phyloP scores from a whole-genome alignment of 2,888 invertebrate genomes.

The Agapetus fuscipes region DNA sequence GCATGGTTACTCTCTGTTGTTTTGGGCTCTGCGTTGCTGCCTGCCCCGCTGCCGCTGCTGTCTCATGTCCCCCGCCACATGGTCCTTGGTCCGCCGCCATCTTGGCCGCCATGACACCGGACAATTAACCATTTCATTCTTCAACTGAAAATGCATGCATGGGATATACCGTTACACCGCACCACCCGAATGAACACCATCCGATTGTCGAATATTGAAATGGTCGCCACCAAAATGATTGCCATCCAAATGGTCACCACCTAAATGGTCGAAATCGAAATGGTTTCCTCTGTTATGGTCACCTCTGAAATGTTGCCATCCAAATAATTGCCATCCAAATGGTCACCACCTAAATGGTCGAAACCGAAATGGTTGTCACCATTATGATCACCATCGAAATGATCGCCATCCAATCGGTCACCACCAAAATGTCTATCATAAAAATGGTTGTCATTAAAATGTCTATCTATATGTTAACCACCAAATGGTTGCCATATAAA shows the following conservation, averaged over 20 bases:
- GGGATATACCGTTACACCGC: no score
- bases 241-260: background rate
- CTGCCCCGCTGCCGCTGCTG: background rate
- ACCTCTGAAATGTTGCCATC: no score
- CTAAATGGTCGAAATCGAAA: background rate
- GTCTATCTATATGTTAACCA: no score
- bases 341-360: background rate
- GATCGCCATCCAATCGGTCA: no score
- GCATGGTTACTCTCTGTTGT: constrained; percentile 13
- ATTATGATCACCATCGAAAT: no score
- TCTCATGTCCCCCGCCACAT: background rate
- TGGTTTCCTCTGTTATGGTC: no score
- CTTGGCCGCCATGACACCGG: no score
- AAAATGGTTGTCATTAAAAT: background rate
- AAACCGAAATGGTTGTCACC: background rate
- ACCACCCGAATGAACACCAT: no score
- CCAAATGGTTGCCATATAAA: no score
- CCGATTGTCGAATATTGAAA: no score
- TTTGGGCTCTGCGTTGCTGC: constrained; percentile 13
- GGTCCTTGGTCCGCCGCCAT: background rate
- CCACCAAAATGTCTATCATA: background rate
- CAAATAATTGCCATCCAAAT: no score
- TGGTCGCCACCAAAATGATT: no score
- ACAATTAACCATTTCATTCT: background rate
- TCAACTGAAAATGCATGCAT: constrained; percentile 11